A percentile compares a stretch with the other conserved stretches of the same genome.
These are phyloP conservation scores for Drosophila aff. DNA, from an alignment of 1,140 invertebrate species.

Conservation along the genomic window DNA sequence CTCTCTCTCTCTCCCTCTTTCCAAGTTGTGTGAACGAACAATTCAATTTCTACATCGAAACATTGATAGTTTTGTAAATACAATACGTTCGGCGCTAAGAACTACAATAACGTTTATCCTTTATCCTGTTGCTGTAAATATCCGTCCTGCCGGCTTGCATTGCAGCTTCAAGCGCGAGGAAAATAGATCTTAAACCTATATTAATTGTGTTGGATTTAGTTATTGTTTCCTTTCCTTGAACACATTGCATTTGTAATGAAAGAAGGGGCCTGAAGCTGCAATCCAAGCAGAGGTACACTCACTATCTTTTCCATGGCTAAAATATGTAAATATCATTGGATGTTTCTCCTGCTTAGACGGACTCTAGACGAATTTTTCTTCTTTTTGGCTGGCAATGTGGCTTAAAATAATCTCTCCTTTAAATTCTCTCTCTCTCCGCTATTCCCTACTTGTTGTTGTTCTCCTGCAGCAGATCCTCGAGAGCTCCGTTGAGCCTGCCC, in stretches of 20 bases:
- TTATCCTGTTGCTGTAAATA: constrained; percentile 9
- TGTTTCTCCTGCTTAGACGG: constrained; percentile 45
- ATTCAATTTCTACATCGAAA: constrained; percentile 48
- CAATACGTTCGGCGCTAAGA: constrained; percentile 45
- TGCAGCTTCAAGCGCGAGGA: constrained; percentile 4
- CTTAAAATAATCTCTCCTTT: neutral
- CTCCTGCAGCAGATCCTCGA: constrained; percentile 77
- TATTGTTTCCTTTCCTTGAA: constrained; percentile 35
- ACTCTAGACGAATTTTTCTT: constrained; percentile 19
- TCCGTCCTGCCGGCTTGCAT: neutral
- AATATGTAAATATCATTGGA: constrained; percentile 28
- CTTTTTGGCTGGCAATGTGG: constrained; percentile 47
- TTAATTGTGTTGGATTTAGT: constrained; percentile 9
- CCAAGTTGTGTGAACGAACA: constrained; percentile 35
- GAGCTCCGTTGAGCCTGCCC: constrained; percentile 77
- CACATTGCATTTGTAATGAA: constrained; percentile 30
- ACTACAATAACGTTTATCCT: constrained; percentile 39
- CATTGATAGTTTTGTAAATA: constrained; percentile 35
- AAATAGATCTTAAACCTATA: constrained; percentile 29
- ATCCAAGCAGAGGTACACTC: neutral
- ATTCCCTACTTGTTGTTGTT: constrained; percentile 73
- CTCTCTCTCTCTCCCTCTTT: constrained; percentile 14
- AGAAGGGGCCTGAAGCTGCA: constrained; percentile 5
- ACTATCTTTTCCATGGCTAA: constrained; percentile 5
- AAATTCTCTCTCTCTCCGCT: neutral